Conservation (phyloP, 2,888 invertebrate species). For the Metopia argyrocephala region DNA sequence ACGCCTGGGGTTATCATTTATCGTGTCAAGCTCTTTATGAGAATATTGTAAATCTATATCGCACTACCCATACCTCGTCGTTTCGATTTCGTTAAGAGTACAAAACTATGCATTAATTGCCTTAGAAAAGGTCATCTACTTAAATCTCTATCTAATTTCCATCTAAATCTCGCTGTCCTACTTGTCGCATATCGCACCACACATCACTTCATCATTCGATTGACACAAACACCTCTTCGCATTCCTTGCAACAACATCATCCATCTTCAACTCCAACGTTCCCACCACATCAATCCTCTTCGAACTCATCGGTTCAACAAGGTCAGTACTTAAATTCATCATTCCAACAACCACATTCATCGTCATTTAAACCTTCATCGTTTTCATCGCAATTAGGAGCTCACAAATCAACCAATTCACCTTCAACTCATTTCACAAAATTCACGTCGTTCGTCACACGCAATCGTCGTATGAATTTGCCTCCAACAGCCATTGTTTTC, state of each 20-base stretch:
- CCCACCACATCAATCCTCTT: not conserved
- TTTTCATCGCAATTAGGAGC: not conserved
- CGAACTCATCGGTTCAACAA: not conserved
- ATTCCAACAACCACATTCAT: not conserved
- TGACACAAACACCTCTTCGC: not conserved
- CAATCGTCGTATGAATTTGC: not conserved
- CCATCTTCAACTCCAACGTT: not conserved
- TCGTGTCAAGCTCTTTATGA: too few species aligned
- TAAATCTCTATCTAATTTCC: not conserved
- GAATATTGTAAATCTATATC: not conserved
- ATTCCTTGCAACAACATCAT: not conserved
- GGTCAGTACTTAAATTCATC: not conserved
- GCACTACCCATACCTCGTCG: not conserved
- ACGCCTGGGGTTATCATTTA: too few species aligned
- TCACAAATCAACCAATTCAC: not conserved
- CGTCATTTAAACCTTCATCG: not conserved
- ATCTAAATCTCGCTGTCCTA: constrained; percentile 16
- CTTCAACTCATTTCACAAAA: not conserved
- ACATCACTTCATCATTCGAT: not conserved
- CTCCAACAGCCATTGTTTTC: constrained; percentile 3
- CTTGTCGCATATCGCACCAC: constrained; percentile 14
- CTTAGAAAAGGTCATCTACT: constrained; percentile 19
- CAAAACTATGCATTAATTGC: constrained; percentile 19
- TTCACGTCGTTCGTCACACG: not conserved
- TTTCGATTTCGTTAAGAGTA: constrained; percentile 22